Base-by-base conservation (phyloP, 2,888 invertebrate species). In the Candidula unifasciata region DNA sequence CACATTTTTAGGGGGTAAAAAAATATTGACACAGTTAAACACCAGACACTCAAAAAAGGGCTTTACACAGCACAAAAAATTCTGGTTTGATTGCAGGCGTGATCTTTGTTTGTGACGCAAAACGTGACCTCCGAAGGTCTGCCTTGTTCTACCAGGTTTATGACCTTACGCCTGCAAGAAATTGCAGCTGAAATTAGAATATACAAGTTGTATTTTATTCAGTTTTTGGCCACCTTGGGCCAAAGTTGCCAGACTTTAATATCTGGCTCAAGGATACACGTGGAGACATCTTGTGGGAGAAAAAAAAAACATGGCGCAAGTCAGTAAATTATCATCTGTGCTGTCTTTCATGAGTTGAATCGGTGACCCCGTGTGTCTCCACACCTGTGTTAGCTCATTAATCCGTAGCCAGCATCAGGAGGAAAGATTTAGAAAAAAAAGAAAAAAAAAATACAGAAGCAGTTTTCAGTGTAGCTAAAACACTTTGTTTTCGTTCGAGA, bases 141-240 rank as follows among this genome's bases (percentile, higher is more conserved):
- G 10, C 13, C 8, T 24, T 44, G 44, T n/a, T 13, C 52, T 73
- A 44, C 44, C 30, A 78, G 37, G 37, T 78, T 78, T 78, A 78
- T 35, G 78, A 64, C 33, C 73, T 27, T 16, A 10, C 18, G 73
- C 21, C 78, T 68, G 79, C 37, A n/a, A 68, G 54, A 74, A 68
- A 44, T 44, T 79, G 18, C 27, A 27, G 52, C 37, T 68, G 68
- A 64, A 79, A 79, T 79, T 79, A 79, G 68, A 68, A 44, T 68
- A 79, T 79, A 3, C 66, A 3, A n/a, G 79, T 68, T 79, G 52
- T 79, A 79, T 79, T 79, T 79, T 68, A 52, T 64, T 37, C n/a
- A 60, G 24, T 37, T 79, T 79, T 27, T 64, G n/a, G 66, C 30
- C 44, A 27, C 37, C 8, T 30, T 8, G 27, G n/a, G 35, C 68